Conservation (phyloP, 30 jellyfish, hydroid and myxozoan species). For the Aurelia sp. region DNA sequence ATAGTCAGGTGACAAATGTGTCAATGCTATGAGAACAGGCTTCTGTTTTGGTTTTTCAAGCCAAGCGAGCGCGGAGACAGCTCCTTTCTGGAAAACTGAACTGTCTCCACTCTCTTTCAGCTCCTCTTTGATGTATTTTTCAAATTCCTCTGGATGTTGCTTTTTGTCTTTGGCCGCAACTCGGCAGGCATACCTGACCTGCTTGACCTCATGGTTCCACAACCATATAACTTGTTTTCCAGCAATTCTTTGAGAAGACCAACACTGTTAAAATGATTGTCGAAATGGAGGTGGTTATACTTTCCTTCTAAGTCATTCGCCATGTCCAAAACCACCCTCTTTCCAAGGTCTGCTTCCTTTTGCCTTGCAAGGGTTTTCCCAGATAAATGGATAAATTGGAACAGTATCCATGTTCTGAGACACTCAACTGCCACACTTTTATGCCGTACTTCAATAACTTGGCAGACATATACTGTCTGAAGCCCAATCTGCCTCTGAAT, state of each 20-base stretch:
- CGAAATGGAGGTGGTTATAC: constrained; percentile 55
- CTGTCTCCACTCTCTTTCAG: constrained; percentile 47
- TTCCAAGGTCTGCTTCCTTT: constrained; percentile 54
- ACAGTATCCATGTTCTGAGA: constrained; percentile 66
- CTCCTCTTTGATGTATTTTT: constrained; percentile 7
- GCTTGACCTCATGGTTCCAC: constrained; percentile 60
- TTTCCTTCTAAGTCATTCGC: constrained; percentile 57
- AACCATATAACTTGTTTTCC: constrained; percentile 30
- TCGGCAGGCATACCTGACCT: constrained; percentile 32
- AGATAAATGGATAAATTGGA: constrained; percentile 66
- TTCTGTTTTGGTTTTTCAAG: constrained; percentile 22
- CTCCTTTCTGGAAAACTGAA: constrained; percentile 28
- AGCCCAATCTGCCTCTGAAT: constrained; percentile 78
- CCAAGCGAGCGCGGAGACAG: constrained; percentile 51
- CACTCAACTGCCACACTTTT: constrained; percentile 59
- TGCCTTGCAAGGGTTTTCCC: constrained; percentile 51
- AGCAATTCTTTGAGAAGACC: constrained; percentile 57
- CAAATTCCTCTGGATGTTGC: background rate
- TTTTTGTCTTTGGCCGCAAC: background rate
- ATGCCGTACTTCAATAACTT: no score
- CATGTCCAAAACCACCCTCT: constrained; percentile 44
- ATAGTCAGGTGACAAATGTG: constrained; percentile 20
- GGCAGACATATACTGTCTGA: no score
- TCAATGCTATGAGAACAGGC: constrained; percentile 70
- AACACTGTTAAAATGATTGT: constrained; percentile 56